phyloP scores from a whole-genome alignment of 1,140 invertebrate species.

The Drosophila eugracilis region DNA sequence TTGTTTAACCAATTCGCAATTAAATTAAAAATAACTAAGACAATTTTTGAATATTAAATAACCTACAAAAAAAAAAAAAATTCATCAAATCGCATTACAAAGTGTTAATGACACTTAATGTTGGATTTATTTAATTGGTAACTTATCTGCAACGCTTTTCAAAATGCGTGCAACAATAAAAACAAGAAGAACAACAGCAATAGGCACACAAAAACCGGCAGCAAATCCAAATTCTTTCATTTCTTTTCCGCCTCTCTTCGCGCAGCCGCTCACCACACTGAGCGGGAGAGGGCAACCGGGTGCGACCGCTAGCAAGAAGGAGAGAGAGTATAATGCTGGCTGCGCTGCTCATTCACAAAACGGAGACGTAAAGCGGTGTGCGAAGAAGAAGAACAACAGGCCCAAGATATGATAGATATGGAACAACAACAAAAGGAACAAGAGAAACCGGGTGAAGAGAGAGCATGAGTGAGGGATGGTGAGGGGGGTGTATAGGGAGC shows the following conservation, averaged over 20 bases:
- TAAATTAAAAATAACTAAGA: too few relatives aligned
- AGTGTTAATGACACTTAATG: neutral
- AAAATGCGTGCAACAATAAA: conserved; percentile 33
- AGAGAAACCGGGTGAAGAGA: conserved; percentile 38
- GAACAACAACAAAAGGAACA: conserved; percentile 61
- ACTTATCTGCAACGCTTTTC: conserved; percentile 11
- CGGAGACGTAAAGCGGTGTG: conserved; percentile 33
- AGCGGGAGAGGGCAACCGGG: conserved; percentile 10
- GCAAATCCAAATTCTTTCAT: conserved; percentile 37
- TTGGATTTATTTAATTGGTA: conserved; percentile 20
- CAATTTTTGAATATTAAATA: too few relatives aligned
- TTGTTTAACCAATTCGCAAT: too few relatives aligned
- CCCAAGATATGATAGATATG: conserved; percentile 80
- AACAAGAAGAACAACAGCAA: conserved; percentile 12
- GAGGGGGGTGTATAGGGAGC: too few relatives aligned
- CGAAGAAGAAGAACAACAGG: conserved; percentile 48
- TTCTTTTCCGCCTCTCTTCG: conserved; percentile 21
- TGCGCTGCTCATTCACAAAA: conserved; percentile 73
- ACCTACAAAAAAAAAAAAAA: too few relatives aligned
- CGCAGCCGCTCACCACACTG: conserved; percentile 22
- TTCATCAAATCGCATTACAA: too few relatives aligned
- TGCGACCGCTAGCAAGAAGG: conserved; percentile 7
- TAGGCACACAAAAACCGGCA: conserved; percentile 27
- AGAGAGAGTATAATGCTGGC: conserved; percentile 39
- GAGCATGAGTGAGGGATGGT: too few relatives aligned